These are phyloP conservation scores for Drosophila mimica DNA, from an alignment of 2,888 invertebrate genomes.

Conservation along the genomic window DNA sequence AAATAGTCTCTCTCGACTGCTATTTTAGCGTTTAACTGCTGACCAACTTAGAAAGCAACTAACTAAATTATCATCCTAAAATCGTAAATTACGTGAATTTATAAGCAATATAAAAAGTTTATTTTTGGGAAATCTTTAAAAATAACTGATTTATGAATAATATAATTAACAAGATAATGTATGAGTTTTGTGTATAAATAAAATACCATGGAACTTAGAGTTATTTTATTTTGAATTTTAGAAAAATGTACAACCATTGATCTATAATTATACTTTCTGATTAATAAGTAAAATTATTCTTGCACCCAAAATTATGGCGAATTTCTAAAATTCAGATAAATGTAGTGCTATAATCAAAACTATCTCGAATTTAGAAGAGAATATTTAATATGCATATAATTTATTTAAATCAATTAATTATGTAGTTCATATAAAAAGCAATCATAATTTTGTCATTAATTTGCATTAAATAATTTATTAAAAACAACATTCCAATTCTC, in stretches of 20 bases:
- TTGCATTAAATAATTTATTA: not conserved
- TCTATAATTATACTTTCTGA: not conserved
- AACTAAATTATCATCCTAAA: too few relatives aligned
- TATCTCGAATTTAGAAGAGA: not conserved
- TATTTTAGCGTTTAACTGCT: not conserved
- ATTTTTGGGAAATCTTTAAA: not conserved
- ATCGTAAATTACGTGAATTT: not conserved
- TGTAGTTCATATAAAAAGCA: rapidly evolving
- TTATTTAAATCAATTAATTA: not conserved
- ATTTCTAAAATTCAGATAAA: not conserved
- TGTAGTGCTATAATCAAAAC: not conserved
- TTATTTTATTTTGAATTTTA: not conserved
- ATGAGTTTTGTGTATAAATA: not conserved
- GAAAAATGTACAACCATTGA: not conserved
- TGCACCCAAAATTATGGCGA: not conserved
- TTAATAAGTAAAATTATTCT: not conserved
- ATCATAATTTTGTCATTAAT: not conserved
- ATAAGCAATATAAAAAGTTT: not conserved
- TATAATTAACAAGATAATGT: not conserved
- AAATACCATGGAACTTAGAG: rapidly evolving
- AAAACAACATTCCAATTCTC: not conserved
- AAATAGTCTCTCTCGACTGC: not conserved
- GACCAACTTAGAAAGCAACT: not conserved
- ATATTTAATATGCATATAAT: not conserved
- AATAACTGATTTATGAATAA: not conserved